Base-by-base conservation (phyloP, 2,797 vertebrate species). In the Brachymystax lenok region DNA sequence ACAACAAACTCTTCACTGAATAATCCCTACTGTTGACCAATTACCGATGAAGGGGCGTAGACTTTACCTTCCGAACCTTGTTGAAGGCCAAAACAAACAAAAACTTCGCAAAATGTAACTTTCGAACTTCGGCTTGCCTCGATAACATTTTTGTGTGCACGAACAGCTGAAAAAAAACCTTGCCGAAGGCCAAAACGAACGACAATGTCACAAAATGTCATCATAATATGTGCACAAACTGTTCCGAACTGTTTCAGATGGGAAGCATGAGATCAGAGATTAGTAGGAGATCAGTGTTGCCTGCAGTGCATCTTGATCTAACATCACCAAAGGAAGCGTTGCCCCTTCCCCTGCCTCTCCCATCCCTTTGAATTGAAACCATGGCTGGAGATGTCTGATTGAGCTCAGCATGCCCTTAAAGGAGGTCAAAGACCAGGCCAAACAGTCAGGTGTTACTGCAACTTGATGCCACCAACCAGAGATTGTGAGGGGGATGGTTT, bases 401-500 rank as follows among this genome's bases (percentile, higher is more conserved):
- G 88, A 92, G 89, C 87, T 85, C 92, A 91, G 91, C 86, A 74
- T 83, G 87, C 90, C 88, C 88, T 92, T 85, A 88, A 85, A 88
- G 76, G 80, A 86, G 92, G 93, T 92, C 91, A 94, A 87, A 91
- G 93, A 89, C 85, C 91, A 93, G 88, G 85, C 88, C 87, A 91
- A 91, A 91, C 88, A 88, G 92, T 94, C 93, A 93, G 90, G 82
- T 85, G 92, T 92, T 92, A 93, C 93, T 89, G 92, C 88, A 93
- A 94, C 91, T 80, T 83, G 80, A 91, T 88, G 87, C 86, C 85
- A 90, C 84, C 80, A 46, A 84, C 77, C 77, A 81, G 80, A 86
- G 86, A 69, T 56, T 4, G 12, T 5, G n/a, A 30, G n/a, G 71
- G 30, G 33, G 64, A 16, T 21, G 61, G 19, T 10, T 21, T 21